These are phyloP conservation scores for Caenorhabditis remanei DNA, from an alignment of 1,140 invertebrate genomes.

Conservation along the genomic window DNA sequence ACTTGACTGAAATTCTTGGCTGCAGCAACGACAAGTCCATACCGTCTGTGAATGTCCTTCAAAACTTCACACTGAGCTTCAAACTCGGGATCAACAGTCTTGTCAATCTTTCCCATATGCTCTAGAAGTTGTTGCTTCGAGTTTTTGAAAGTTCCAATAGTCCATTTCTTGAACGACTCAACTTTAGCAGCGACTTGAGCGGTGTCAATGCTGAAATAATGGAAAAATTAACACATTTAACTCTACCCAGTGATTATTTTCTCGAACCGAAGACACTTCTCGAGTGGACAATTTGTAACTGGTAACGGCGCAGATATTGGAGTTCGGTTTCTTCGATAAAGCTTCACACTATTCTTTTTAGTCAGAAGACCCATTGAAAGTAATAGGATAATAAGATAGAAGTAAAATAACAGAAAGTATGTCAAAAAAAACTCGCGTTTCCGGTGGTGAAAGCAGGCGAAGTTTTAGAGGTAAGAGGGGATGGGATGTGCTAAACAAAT, in stretches of 20 bases:
- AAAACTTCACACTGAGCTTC: slow-evolving; percentile 56
- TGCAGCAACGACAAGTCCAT: slow-evolving; percentile 50
- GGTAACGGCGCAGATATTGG: neutral
- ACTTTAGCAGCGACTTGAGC: slow-evolving; percentile 61
- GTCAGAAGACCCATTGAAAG: slow-evolving; percentile 4
- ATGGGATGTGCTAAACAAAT: slow-evolving; percentile 13
- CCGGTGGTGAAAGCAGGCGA: neutral
- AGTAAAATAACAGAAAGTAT: neutral
- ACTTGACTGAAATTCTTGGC: slow-evolving; percentile 60
- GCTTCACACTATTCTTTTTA: slow-evolving; percentile 17
- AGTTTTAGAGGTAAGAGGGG: neutral
- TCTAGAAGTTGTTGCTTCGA: slow-evolving; percentile 61
- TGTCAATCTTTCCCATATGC: slow-evolving; percentile 63
- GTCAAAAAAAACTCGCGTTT: neutral
- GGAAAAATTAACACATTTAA: neutral
- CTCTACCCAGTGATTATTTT: neutral
- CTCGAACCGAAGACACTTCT: slow-evolving; percentile 41
- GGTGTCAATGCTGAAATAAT: slow-evolving; percentile 52
- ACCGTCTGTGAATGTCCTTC: slow-evolving; percentile 62
- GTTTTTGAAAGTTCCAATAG: slow-evolving; percentile 62
- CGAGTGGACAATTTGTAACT: slow-evolving; percentile 8
- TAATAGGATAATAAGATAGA: neutral
- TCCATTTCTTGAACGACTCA: slow-evolving; percentile 63
- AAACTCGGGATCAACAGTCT: slow-evolving; percentile 62
- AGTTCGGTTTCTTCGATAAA: neutral